Percentiles rank a stretch among this genome's conserved stretches.
These are phyloP conservation scores for Ramphastos sulfuratus DNA, from an alignment of 2,113 vertebrate species.

Conservation along the genomic window DNA sequence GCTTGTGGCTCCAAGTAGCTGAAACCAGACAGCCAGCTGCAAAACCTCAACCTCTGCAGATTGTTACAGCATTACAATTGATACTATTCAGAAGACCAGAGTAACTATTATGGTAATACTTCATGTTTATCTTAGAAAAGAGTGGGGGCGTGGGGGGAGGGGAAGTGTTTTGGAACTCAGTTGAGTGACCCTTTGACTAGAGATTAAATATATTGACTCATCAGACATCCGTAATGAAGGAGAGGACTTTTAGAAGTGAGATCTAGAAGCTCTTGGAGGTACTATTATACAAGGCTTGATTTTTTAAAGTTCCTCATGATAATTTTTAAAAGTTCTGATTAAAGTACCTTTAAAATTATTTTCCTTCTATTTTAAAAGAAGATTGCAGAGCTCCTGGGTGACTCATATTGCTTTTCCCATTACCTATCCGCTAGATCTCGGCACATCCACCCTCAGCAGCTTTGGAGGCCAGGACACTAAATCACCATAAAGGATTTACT, in stretches of 20 bases:
- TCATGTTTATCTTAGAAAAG: conserved; percentile 15
- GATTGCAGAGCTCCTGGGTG: neutral
- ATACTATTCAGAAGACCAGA: conserved; percentile 53
- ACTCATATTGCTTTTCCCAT: neutral
- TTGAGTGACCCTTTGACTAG: conserved; percentile 1
- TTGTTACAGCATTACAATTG: neutral
- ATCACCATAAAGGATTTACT: neutral
- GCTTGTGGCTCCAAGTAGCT: neutral
- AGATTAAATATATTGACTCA: conserved; percentile 3
- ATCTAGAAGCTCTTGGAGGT: neutral
- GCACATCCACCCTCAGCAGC: neutral
- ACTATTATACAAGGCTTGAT: neutral
- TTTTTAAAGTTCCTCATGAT: neutral
- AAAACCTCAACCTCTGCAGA: neutral
- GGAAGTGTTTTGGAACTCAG: conserved; percentile 40
- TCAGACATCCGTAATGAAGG: neutral
- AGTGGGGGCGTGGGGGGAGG: neutral
- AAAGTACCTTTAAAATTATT: neutral
- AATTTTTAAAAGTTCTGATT: neutral
- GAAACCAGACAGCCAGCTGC: conserved; percentile 13
- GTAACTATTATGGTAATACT: neutral
- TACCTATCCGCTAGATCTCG: neutral
- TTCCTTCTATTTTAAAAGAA: conserved; percentile 45
- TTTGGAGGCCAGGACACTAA: neutral
- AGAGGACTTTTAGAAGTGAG: neutral